phyloP scores from a whole-genome alignment of 2,888 invertebrate species.

The Ariolimax columbianus region DNA sequence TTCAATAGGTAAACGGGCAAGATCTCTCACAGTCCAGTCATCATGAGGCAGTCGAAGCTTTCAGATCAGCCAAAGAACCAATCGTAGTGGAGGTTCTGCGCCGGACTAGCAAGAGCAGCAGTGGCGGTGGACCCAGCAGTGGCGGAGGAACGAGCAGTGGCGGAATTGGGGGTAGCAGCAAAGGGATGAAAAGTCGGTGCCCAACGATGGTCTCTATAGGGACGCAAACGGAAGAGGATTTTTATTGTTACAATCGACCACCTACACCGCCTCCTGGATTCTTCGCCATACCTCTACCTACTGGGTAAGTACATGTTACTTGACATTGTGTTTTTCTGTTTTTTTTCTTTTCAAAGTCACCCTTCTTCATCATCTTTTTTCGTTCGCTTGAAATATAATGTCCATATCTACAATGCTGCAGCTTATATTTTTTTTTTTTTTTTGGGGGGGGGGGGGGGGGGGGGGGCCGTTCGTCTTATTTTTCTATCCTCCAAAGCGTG shows the following conservation, averaged over 20 bases:
- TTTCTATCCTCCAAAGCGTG: too few relatives aligned
- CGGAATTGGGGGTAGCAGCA: not conserved
- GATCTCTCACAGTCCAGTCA: conserved; percentile 78
- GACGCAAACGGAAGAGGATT: conserved; percentile 77
- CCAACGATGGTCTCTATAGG: conserved; percentile 76
- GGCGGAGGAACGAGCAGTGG: not conserved
- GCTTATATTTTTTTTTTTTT: too few relatives aligned
- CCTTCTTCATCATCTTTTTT: not conserved
- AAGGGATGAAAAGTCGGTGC: conserved; percentile 57
- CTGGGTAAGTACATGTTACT: conserved; percentile 64
- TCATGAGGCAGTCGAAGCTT: conserved; percentile 78
- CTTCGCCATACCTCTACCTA: conserved; percentile 63
- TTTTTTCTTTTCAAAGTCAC: too few relatives aligned
- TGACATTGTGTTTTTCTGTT: not conserved
- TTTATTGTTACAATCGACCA: conserved; percentile 71
- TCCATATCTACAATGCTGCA: too few relatives aligned
- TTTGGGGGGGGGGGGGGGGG: too few relatives aligned
- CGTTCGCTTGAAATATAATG: too few relatives aligned
- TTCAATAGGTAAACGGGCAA: conserved; percentile 78
- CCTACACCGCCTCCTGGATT: conserved; percentile 72
- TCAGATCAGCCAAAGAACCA: conserved; percentile 78
- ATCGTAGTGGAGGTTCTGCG: conserved; percentile 78
- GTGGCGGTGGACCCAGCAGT: not conserved
- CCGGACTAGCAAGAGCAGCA: conserved; percentile 63
- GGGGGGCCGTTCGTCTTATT: too few relatives aligned